Conservation (phyloP, 2,113 vertebrate genomes). For the Corythornis vintsioides region DNA sequence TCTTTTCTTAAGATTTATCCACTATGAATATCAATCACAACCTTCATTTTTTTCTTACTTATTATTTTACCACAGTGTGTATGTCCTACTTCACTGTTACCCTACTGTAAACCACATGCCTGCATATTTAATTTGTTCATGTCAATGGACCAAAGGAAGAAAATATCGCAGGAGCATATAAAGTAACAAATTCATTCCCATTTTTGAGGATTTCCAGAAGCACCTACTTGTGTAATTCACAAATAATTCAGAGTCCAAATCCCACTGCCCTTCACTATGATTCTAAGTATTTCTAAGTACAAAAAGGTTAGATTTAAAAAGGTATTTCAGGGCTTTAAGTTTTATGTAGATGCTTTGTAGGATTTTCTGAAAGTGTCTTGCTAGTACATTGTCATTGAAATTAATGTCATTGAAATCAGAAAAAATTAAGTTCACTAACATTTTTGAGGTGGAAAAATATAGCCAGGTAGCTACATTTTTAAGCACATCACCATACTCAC, state of each 20-base stretch:
- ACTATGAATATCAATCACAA: constrained; percentile 24
- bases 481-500: background rate
- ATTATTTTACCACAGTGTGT: background rate
- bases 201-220: background rate
- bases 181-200: background rate
- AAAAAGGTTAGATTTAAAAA: constrained; percentile 17
- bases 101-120: background rate
- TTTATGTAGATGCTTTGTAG: background rate
- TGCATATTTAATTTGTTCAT: constrained; percentile 6
- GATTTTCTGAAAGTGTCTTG: background rate
- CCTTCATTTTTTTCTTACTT: constrained; percentile 10
- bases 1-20: background rate
- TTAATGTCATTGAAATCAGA: constrained; percentile 1
- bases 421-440: constrained; percentile 11
- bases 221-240: background rate
- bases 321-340: background rate
- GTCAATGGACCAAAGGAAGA: background rate
- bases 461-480: background rate
- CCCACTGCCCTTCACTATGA: background rate
- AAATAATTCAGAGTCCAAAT: background rate
- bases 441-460: background rate
- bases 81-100: background rate
- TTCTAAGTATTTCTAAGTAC: background rate
- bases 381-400: background rate
- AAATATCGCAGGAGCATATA: background rate